Conservation (phyloP, 35 echinoderm and acorn worm genomes). For the Heliocidaris tuberculata region DNA sequence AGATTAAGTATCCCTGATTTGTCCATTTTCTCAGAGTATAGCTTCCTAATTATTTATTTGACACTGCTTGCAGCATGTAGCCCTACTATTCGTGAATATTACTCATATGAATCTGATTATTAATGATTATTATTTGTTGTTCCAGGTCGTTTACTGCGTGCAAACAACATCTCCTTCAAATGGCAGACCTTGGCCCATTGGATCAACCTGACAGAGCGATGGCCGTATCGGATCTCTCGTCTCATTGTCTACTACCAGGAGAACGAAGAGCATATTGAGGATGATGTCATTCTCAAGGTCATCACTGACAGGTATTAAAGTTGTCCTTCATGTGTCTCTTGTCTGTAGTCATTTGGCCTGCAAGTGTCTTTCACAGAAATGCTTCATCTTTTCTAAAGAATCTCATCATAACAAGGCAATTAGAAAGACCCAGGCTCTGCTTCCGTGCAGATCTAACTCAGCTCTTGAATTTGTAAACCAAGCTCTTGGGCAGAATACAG, state of each 20-base stretch:
- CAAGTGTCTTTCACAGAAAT: neutral
- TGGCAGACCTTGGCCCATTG: slow-evolving; percentile 95
- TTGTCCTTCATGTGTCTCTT: neutral
- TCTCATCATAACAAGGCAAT: neutral
- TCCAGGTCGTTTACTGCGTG: slow-evolving; percentile 87
- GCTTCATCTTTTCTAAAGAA: neutral
- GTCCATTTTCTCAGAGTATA: too few relatives aligned
- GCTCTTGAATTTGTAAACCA: too few relatives aligned
- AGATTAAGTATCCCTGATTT: too few relatives aligned
- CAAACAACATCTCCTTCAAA: slow-evolving; percentile 84
- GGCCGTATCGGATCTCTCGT: slow-evolving; percentile 94
- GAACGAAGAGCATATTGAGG: slow-evolving; percentile 77
- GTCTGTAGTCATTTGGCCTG: neutral
- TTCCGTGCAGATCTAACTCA: too few relatives aligned
- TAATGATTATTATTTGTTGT: neutral
- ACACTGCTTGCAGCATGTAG: neutral
- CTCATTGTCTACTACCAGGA: slow-evolving; percentile 79
- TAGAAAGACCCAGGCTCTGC: neutral
- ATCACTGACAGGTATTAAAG: slow-evolving; percentile 88
- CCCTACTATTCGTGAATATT: neutral
- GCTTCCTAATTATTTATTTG: too few relatives aligned
- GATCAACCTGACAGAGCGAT: slow-evolving; percentile 96
- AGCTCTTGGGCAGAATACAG: too few relatives aligned
- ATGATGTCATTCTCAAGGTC: slow-evolving; percentile 75
- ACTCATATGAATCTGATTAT: neutral